Evolutionary conservation across 2,888 invertebrate species (phyloP).

Genomic region (Eilema sororculum): DNA sequence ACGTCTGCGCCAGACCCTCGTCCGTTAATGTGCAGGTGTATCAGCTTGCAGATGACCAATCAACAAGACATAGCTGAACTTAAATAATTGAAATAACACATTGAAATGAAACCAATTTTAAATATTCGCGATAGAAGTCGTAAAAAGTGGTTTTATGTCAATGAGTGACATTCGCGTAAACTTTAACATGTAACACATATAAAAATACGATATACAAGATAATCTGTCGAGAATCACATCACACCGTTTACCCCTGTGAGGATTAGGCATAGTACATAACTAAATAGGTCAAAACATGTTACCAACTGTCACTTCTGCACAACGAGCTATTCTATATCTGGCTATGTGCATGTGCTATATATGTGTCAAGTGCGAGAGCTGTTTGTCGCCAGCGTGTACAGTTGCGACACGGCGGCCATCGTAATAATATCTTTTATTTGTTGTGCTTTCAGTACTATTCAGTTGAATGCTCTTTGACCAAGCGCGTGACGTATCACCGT

Average conservation of each 20-base stretch:
- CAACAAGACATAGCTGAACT: no score
- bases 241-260: background rate
- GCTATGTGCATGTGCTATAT: constrained; percentile 53
- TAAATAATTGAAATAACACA: no score
- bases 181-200: no score
- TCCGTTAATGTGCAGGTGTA: background rate
- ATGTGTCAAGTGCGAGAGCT: constrained; percentile 67
- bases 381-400: constrained; percentile 43
- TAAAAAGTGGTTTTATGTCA: no score
- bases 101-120: no score
- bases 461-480: background rate
- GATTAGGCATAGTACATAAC: background rate
- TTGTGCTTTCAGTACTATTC: background rate
- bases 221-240: no score
- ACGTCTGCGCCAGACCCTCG: background rate
- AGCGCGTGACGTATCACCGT: no score
- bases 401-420: constrained; percentile 39
- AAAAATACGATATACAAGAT: no score
- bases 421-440: constrained; percentile 48
- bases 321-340: constrained; percentile 39
- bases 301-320: constrained; percentile 21
- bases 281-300: background rate
- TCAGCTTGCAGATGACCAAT: no score
- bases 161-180: no score
- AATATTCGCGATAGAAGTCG: no score